Base-by-base conservation (phyloP, 2,888 invertebrate species). In the Pammene aurita region DNA sequence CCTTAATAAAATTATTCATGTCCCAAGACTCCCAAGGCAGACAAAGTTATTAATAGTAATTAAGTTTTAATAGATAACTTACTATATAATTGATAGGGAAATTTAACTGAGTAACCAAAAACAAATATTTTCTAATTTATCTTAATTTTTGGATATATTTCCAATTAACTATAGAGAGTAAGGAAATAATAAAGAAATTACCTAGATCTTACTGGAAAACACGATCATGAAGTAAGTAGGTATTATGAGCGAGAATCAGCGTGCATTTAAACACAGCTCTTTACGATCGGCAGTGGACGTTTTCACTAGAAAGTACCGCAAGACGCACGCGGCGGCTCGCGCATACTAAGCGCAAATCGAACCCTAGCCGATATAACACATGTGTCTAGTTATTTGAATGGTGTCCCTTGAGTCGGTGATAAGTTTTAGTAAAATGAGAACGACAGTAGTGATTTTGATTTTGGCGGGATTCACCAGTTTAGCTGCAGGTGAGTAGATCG, bases 241-340 rank as follows among this genome's bases (percentile, higher is more conserved):
- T 61, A 68, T 67, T 56, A 66, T 42, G 57, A 67, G 67, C 66
- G 67, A 75, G 78, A 73, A 73, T 67, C 72, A 74, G 77, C 77
- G 80, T 82, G 80, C 81, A 84, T 82, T 79, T 78, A 79, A 78
- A 81, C 77, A 82, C 84, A 78, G 77, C 73, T 77, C 78, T 82
- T 83, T 80, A 75, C 70, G 50, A 48, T 50, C 77, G 79, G 81
- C 82, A 77, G 83, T 82, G 79, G 75, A 76, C 75, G 80, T 78
- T 93, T 93, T 84, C 83, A 86, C 81, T 88, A 93, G 93, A 93
- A 93, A 93, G 93, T 92, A 86, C 89, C 87, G 86, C 86, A 86
- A 86, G 83, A 79, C 83, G 85, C 88, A 86, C 80, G 84, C 86
- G 87, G 82, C 86, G 84, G 82, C 84, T 81, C 88, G 85, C 87